Evolutionary conservation across 1,140 invertebrate species (phyloP).

Genomic region (Argopecten irradians): DNA sequence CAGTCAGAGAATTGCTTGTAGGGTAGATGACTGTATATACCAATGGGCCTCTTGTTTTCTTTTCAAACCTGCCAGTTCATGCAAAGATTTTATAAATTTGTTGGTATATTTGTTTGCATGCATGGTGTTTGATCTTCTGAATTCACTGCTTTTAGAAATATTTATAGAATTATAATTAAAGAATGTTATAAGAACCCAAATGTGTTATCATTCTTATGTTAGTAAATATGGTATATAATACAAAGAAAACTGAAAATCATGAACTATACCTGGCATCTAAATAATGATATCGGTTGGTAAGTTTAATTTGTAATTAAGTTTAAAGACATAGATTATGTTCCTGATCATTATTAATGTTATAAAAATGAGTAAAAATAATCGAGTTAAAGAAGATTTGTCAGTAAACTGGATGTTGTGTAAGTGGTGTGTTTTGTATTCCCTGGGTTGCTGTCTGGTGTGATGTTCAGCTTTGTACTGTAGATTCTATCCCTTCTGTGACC

Average conservation of each 20-base stretch:
- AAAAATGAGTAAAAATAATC: too few species aligned
- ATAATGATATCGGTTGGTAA: too few species aligned
- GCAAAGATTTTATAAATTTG: background rate
- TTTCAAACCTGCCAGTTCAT: background rate
- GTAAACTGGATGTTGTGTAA: background rate
- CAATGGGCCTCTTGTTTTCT: background rate
- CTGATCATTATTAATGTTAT: background rate
- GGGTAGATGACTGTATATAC: too few species aligned
- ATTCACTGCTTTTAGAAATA: background rate
- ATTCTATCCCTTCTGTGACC: background rate
- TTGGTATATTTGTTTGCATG: background rate
- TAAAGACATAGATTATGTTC: background rate
- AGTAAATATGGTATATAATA: too few species aligned
- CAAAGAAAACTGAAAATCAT: too few species aligned
- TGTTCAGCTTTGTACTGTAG: background rate
- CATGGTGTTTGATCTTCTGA: background rate
- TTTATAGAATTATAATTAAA: background rate
- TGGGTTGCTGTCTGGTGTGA: background rate
- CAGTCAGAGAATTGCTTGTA: background rate
- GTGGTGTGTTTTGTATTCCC: background rate
- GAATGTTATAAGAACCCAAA: background rate
- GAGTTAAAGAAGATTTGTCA: background rate
- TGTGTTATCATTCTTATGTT: background rate
- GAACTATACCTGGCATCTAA: too few species aligned
- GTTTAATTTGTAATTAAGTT: background rate